These are phyloP conservation scores for Odontocerum albicorne DNA, from an alignment of 2,888 invertebrate species.

Conservation along the genomic window DNA sequence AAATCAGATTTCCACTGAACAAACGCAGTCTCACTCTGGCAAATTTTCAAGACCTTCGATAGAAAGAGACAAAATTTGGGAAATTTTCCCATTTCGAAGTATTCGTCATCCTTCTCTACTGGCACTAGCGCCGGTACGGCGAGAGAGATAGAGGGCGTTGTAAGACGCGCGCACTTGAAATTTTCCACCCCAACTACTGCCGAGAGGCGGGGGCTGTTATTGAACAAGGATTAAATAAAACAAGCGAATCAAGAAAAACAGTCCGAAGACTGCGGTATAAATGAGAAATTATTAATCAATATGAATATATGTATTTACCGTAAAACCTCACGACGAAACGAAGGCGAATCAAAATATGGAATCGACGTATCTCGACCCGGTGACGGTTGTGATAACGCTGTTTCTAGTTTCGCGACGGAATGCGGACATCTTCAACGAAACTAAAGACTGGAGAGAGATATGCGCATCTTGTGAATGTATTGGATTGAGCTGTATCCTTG, in stretches of 20 bases:
- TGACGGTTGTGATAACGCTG: conserved; percentile 42
- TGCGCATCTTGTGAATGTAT: conserved; percentile 52
- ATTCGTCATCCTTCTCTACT: conserved; percentile 22
- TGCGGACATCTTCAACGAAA: conserved; percentile 37
- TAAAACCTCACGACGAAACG: neutral
- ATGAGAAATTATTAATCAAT: no score
- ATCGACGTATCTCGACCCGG: conserved; percentile 45
- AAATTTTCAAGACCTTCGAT: conserved; percentile 18
- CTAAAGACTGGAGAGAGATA: conserved; percentile 41
- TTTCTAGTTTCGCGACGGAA: conserved; percentile 45
- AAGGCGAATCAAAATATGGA: conserved; percentile 1
- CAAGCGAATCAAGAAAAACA: conserved; percentile 10
- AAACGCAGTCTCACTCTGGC: conserved; percentile 12
- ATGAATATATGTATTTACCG: neutral
- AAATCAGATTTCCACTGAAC: conserved; percentile 11
- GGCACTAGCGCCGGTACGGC: neutral
- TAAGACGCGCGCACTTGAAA: conserved; percentile 34
- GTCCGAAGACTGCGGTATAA: no score
- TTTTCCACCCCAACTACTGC: conserved; percentile 27
- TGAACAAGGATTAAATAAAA: conserved; percentile 26
- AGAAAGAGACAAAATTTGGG: conserved; percentile 21
- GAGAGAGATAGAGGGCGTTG: conserved; percentile 21
- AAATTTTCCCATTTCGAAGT: conserved; percentile 8
- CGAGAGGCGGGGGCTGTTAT: conserved; percentile 32
- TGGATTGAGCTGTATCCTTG: conserved; percentile 43